Evolutionary conservation across 1,140 invertebrate species (phyloP).

Genomic region (Akabosia matsudoensis): DNA sequence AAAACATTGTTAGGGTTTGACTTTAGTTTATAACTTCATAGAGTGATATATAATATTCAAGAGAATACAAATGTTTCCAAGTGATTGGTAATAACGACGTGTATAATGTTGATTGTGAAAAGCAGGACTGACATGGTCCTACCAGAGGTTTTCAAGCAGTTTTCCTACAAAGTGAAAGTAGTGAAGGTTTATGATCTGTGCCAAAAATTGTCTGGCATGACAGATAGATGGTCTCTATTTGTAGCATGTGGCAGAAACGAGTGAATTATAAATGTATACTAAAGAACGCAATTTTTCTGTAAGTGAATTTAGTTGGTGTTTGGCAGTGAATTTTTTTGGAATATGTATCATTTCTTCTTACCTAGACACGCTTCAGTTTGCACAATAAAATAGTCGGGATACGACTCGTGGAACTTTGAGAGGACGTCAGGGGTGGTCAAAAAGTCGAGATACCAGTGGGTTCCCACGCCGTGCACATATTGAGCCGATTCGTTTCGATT

Average conservation of each 20-base stretch:
- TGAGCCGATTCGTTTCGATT: conserved; percentile 56
- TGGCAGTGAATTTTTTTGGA: neutral
- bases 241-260: conserved; percentile 3
- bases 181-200: neutral
- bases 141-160: too few species aligned
- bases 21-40: too few species aligned
- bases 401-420: conserved; percentile 56
- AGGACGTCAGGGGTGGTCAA: conserved; percentile 57
- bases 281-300: too few species aligned
- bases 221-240: conserved; percentile 16
- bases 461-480: conserved; percentile 76
- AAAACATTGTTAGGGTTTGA: too few species aligned
- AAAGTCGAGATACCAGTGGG: conserved; percentile 74
- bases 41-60: too few species aligned
- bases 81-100: too few species aligned
- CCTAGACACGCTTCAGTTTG: conserved; percentile 73
- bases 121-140: neutral
- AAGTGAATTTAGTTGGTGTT: neutral
- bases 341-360: too few species aligned
- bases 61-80: too few species aligned
- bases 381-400: conserved; percentile 70
- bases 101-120: too few species aligned
- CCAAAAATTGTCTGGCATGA: conserved; percentile 20
- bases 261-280: conserved; percentile 18
- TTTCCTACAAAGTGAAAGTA: neutral